Conservation (phyloP, 2,888 invertebrate genomes). For the Cosmia trapezina region DNA sequence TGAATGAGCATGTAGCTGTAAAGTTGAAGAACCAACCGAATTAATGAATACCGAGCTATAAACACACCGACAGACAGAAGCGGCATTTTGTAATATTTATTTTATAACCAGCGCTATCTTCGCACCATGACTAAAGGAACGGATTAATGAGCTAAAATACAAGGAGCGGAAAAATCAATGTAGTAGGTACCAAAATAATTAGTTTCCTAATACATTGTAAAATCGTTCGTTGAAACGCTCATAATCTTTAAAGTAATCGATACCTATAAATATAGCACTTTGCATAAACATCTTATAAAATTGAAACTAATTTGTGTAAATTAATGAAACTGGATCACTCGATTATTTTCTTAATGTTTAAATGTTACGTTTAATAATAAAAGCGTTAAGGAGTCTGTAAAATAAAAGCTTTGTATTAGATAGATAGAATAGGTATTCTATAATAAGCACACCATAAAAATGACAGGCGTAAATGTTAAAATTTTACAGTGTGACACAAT, state of each 20-base stretch:
- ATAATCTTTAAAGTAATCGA: conserved; percentile 31
- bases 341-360: conserved; percentile 27
- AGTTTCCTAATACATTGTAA: conserved; percentile 39
- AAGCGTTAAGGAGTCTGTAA: conserved; percentile 13
- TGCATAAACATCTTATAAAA: conserved; percentile 37
- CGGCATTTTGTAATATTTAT: conserved; percentile 30
- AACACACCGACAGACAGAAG: conserved; percentile 25
- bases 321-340: conserved; percentile 56
- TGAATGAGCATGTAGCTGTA: conserved; percentile 30
- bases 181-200: conserved; percentile 16
- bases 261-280: conserved; percentile 33
- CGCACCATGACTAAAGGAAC: conserved; percentile 22
- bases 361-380: conserved; percentile 26
- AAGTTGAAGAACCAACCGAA: conserved; percentile 33
- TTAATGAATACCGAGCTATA: conserved; percentile 37
- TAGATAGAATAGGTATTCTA: no score
- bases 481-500: no score
- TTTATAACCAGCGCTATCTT: conserved; percentile 24
- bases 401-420: conserved; percentile 4
- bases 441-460: no score
- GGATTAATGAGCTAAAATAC: conserved; percentile 30
- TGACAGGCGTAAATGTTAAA: no score
- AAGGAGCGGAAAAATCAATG: conserved; percentile 39
- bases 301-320: conserved; percentile 43
- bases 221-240: conserved; percentile 26